Conservation (phyloP, 1,140 invertebrate species). For the Paralvinella palmiformis region DNA sequence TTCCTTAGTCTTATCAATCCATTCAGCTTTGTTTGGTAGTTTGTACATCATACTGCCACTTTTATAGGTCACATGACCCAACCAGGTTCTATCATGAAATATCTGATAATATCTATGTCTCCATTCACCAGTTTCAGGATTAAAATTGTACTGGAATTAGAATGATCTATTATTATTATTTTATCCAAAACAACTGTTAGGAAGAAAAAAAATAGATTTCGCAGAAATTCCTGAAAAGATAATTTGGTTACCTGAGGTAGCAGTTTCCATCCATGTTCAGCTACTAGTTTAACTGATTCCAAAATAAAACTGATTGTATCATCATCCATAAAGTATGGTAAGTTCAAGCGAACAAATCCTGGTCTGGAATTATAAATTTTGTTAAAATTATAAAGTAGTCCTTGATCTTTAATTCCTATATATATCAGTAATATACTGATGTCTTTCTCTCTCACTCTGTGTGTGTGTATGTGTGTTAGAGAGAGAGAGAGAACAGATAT, state of each 20-base stretch:
- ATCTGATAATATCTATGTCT: conserved; percentile 72
- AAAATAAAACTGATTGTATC: conserved; percentile 71
- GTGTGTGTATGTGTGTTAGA: too few relatives aligned
- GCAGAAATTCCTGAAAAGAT: too few relatives aligned
- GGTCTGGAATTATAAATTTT: conserved; percentile 51
- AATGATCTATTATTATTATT: not conserved
- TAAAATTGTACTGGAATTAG: conserved; percentile 64
- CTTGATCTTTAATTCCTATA: too few relatives aligned
- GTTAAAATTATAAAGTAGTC: not conserved
- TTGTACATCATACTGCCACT: conserved; percentile 63
- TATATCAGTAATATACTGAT: too few relatives aligned
- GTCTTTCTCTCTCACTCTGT: too few relatives aligned
- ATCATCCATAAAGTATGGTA: conserved; percentile 80
- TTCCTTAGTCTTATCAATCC: too few relatives aligned
- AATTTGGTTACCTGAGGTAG: conserved; percentile 58
- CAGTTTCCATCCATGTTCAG: conserved; percentile 81
- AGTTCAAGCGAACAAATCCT: conserved; percentile 76
- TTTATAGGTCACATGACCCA: conserved; percentile 70
- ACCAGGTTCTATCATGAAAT: conserved; percentile 73
- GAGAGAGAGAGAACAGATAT: too few relatives aligned
- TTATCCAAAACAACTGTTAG: not conserved
- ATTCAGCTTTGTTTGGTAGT: too few relatives aligned
- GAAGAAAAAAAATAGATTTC: not conserved
- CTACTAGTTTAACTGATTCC: conserved; percentile 79
- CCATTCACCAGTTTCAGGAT: conserved; percentile 85